These are phyloP conservation scores for Epizoanthus scotinus DNA, from an alignment of 92 coral and sea anemone genomes.

Conservation along the genomic window DNA sequence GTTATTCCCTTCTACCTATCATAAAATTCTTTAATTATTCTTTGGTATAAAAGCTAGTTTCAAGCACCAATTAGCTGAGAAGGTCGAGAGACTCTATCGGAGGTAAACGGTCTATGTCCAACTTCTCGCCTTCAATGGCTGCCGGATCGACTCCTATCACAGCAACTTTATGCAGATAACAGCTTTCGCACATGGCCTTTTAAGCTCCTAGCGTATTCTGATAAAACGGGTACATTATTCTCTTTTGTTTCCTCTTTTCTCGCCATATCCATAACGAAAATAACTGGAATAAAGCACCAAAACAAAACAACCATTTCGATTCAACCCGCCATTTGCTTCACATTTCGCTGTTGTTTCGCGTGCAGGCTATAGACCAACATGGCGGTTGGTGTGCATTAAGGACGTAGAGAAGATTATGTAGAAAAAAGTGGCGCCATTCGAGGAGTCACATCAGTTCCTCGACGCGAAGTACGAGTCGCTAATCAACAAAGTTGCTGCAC, in stretches of 20 bases:
- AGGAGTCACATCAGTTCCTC: not conserved
- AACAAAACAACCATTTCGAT: not conserved
- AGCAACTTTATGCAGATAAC: conserved; percentile 1
- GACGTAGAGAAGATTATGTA: too few relatives aligned
- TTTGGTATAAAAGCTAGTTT: conserved; percentile 1
- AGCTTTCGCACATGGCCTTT: not conserved
- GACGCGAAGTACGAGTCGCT: not conserved
- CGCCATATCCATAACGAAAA: not conserved
- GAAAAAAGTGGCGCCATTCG: not conserved
- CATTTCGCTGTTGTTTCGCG: conserved; percentile 1
- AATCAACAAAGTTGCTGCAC: not conserved
- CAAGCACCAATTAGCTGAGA: not conserved
- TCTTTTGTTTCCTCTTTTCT: not conserved
- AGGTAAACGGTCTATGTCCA: not conserved
- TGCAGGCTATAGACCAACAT: conserved; percentile 2
- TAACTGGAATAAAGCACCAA: not conserved
- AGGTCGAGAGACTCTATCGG: not conserved
- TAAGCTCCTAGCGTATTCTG: not conserved
- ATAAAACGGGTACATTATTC: not conserved
- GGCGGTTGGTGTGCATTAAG: too few relatives aligned
- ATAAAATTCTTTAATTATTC: not conserved
- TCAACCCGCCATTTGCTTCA: not conserved
- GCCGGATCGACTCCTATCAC: not conserved
- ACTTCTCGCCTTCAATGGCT: not conserved
- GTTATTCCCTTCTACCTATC: too few relatives aligned